A percentile compares a stretch with the other conserved stretches of the same genome.
These are phyloP conservation scores for Leptopilina clavipes DNA, from an alignment of 1,140 invertebrate species.

Conservation along the genomic window DNA sequence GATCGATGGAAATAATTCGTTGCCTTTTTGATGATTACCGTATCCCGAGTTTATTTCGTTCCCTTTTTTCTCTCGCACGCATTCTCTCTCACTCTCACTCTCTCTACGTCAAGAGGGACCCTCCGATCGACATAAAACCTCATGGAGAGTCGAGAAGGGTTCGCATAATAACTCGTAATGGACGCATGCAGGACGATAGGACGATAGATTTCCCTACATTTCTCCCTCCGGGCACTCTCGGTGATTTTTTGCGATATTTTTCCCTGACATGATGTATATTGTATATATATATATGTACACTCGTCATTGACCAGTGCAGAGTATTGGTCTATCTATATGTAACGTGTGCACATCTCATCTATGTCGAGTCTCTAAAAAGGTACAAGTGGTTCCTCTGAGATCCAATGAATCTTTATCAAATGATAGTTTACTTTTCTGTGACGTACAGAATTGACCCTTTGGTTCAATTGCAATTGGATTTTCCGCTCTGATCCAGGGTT, in stretches of 20 bases:
- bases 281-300: slow-evolving; percentile 28
- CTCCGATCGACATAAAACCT: slow-evolving; percentile 60
- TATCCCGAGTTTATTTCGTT: slow-evolving; percentile 52
- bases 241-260: slow-evolving; percentile 50
- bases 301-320: slow-evolving; percentile 31
- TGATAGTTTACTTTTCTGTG: not conserved
- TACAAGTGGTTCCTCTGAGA: not conserved
- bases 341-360: not conserved
- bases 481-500: no score
- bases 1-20: slow-evolving; percentile 70
- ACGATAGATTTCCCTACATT: slow-evolving; percentile 56
- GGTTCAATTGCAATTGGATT: no score
- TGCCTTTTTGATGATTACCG: slow-evolving; percentile 66
- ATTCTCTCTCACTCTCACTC: slow-evolving; percentile 41
- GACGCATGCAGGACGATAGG: slow-evolving; percentile 59
- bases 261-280: slow-evolving; percentile 45
- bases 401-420: not conserved
- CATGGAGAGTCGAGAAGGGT: slow-evolving; percentile 57
- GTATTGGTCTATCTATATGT: no score
- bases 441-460: no score
- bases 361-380: not conserved
- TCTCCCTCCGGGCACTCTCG: slow-evolving; percentile 46
- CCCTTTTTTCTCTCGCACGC: slow-evolving; percentile 20
- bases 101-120: slow-evolving; percentile 51
- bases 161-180: slow-evolving; percentile 69